Conservation (phyloP, 1,140 invertebrate species). For the Drosophila busckii region DNA sequence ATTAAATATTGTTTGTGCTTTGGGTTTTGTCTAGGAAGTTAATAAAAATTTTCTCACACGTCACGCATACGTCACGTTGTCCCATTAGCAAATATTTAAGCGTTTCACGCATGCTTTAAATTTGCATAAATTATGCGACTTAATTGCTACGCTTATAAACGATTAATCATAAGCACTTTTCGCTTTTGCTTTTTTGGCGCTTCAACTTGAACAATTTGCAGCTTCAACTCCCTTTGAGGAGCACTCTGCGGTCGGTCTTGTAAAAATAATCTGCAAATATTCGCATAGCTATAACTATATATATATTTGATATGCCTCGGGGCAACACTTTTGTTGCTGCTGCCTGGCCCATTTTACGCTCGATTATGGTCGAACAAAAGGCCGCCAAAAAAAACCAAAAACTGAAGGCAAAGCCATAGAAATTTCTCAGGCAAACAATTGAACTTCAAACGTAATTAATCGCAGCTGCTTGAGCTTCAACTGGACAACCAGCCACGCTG, state of each 20-base stretch:
- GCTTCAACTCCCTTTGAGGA: conserved; percentile 35
- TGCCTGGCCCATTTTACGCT: conserved; percentile 62
- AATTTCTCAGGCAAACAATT: conserved; percentile 49
- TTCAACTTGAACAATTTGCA: conserved; percentile 40
- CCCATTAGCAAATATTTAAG: conserved; percentile 20
- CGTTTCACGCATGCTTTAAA: conserved; percentile 22
- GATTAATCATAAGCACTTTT: conserved; percentile 54
- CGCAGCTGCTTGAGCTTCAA: conserved; percentile 67
- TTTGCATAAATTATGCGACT: conserved; percentile 48
- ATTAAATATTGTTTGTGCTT: not conserved
- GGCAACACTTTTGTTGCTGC: conserved; percentile 31
- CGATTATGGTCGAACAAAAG: conserved; percentile 49
- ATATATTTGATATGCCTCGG: conserved; percentile 37
- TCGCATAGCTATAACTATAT: too few relatives aligned
- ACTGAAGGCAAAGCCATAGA: conserved; percentile 36
- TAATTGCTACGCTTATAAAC: conserved; percentile 54
- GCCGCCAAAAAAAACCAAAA: conserved; percentile 4
- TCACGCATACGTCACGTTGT: conserved; percentile 53
- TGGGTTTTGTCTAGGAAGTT: too few relatives aligned
- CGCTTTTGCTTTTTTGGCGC: not conserved
- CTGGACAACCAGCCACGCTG: too few relatives aligned
- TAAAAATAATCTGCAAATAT: conserved; percentile 47
- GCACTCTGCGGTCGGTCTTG: conserved; percentile 23
- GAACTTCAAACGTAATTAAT: conserved; percentile 66
- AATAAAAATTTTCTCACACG: conserved; percentile 9